A percentile compares a stretch with the other conserved stretches of the same genome.
These are phyloP conservation scores for Phacellophora camtschatica DNA, from an alignment of 30 jellyfish, hydroid and myxozoan genomes.

Conservation along the genomic window DNA sequence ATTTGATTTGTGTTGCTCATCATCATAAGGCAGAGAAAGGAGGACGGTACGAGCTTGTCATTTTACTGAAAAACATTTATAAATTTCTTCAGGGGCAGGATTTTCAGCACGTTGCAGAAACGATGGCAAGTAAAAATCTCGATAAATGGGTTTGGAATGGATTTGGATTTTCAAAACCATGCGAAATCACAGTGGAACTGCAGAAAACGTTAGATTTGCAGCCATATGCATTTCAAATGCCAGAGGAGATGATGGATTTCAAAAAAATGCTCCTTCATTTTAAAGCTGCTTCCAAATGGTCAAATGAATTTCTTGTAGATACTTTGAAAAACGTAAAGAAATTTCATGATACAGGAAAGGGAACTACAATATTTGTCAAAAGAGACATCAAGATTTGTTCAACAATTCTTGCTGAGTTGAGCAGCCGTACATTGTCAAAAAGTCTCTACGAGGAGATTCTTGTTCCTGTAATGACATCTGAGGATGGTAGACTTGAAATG, in stretches of 20 bases:
- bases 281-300: neutral
- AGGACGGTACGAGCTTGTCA: neutral
- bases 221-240: slow-evolving; percentile 17
- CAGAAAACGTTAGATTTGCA: neutral
- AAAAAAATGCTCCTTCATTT: neutral
- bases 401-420: neutral
- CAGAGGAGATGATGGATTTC: neutral
- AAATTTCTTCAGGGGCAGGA: neutral
- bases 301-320: neutral
- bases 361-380: neutral
- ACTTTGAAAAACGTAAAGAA: neutral
- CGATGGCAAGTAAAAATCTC: neutral
- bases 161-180: slow-evolving; percentile 10
- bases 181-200: neutral
- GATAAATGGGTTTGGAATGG: slow-evolving; percentile 42
- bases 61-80: neutral
- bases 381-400: neutral
- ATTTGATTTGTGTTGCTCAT: neutral
- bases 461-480: slow-evolving; percentile 32
- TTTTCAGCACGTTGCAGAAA: neutral
- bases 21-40: neutral
- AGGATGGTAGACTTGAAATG: neutral
- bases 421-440: neutral
- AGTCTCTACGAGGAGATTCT: neutral
- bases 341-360: neutral